Conservation (phyloP, 2,113 vertebrate genomes). For the Sorex araneus region DNA sequence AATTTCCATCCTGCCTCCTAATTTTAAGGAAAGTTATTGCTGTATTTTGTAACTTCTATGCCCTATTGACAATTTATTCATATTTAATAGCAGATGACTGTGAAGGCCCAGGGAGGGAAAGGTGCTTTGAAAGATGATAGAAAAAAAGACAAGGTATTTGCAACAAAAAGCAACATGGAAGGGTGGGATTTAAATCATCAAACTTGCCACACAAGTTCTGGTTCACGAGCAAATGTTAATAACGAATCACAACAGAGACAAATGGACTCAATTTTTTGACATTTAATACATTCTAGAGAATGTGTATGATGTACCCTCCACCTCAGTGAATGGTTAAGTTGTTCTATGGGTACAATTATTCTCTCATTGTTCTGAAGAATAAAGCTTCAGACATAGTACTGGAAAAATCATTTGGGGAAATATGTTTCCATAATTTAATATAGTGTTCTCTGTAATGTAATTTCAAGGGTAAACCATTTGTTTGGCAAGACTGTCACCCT, state of each 20-base stretch:
- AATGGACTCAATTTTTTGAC: background rate
- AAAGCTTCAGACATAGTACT: background rate
- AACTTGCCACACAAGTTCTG: background rate
- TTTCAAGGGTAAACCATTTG: constrained; percentile 26
- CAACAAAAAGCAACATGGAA: background rate
- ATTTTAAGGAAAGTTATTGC: too few species aligned
- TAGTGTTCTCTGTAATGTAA: constrained; percentile 5
- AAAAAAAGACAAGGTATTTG: background rate
- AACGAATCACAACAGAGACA: background rate
- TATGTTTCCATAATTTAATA: constrained; percentile 47
- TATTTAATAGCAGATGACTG: too few species aligned
- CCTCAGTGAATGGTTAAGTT: background rate
- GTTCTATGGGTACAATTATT: background rate
- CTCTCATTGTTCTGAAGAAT: background rate
- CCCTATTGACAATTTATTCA: too few species aligned
- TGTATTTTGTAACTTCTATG: too few species aligned
- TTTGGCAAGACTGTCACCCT: background rate
- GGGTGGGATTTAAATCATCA: background rate
- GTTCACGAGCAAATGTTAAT: fast-evolving
- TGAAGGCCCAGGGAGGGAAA: background rate
- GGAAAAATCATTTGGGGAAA: constrained; percentile 31
- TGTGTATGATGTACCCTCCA: fast-evolving
- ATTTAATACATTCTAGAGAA: background rate
- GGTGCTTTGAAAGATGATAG: background rate
- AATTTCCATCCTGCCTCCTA: too few species aligned